Conservation (phyloP, 1,140 invertebrate species). For the Venturia canescens region DNA sequence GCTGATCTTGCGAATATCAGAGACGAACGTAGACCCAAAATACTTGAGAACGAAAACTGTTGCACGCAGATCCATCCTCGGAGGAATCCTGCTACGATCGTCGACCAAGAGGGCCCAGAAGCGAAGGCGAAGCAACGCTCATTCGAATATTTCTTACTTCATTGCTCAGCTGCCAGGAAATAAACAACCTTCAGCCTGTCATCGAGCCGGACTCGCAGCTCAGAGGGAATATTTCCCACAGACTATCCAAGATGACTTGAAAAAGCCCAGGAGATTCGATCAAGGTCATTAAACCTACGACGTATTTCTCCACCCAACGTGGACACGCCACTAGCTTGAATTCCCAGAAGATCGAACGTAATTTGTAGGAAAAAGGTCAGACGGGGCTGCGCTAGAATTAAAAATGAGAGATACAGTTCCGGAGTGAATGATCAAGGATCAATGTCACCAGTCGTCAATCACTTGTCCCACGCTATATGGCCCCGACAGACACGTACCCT, state of each 20-base stretch:
- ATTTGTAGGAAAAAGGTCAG: not conserved
- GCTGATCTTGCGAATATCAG: not conserved
- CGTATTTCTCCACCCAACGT: not conserved
- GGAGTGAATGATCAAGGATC: not conserved
- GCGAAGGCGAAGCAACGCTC: no score
- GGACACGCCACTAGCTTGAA: not conserved
- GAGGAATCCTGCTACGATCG: no score
- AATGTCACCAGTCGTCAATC: constrained; percentile 15
- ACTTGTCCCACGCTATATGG: not conserved
- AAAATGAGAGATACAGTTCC: not conserved
- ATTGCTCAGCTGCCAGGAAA: no score
- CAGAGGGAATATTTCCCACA: no score
- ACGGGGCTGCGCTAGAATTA: not conserved
- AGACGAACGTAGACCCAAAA: not conserved
- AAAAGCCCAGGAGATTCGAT: not conserved
- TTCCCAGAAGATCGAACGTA: not conserved
- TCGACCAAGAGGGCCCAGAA: no score
- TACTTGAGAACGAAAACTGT: not conserved
- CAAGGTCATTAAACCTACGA: not conserved
- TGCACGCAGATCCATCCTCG: no score
- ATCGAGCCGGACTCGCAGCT: no score
- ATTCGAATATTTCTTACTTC: no score
- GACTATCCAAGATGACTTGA: not conserved
- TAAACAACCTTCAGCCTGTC: no score
- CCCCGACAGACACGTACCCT: not conserved